phyloP scores from a whole-genome alignment of 1,140 invertebrate genomes.

The Drosophila orena region DNA sequence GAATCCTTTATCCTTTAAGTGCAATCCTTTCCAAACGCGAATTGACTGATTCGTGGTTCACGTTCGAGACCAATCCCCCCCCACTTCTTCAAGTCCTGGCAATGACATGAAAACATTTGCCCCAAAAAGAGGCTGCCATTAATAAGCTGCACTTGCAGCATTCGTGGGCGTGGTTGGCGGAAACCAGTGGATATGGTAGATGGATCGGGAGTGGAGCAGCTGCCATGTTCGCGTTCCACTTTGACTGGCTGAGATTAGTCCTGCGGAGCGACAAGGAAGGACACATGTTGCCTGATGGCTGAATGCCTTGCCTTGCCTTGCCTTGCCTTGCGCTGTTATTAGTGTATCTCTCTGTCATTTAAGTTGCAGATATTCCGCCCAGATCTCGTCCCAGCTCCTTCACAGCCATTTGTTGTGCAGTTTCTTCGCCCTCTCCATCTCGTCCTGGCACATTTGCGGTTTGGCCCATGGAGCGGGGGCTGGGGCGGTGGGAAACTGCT shows the following conservation, averaged over 20 bases:
- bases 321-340: constrained; percentile 59
- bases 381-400: constrained; percentile 12
- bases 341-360: constrained; percentile 60
- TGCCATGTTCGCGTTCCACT: constrained; percentile 32
- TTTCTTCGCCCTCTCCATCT: constrained; percentile 14
- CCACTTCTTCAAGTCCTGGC: constrained; percentile 11
- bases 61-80: constrained; percentile 21
- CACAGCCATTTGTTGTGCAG: constrained; percentile 39
- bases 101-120: constrained; percentile 46
- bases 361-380: constrained; percentile 33
- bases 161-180: constrained; percentile 1
- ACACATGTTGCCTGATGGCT: constrained; percentile 26
- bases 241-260: constrained; percentile 58
- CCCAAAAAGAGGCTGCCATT: constrained; percentile 48
- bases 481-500: constrained; percentile 40
- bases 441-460: constrained; percentile 56
- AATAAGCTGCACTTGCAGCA: constrained; percentile 46
- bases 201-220: constrained; percentile 27
- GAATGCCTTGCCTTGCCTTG: constrained; percentile 35
- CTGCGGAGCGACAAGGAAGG: constrained; percentile 21
- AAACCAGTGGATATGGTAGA: background rate
- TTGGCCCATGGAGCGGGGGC: background rate
- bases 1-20: background rate
- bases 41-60: constrained; percentile 47
- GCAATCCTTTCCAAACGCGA: constrained; percentile 2